Conservation (phyloP, 2,797 vertebrate genomes). For the Propithecus deckenii region DNA sequence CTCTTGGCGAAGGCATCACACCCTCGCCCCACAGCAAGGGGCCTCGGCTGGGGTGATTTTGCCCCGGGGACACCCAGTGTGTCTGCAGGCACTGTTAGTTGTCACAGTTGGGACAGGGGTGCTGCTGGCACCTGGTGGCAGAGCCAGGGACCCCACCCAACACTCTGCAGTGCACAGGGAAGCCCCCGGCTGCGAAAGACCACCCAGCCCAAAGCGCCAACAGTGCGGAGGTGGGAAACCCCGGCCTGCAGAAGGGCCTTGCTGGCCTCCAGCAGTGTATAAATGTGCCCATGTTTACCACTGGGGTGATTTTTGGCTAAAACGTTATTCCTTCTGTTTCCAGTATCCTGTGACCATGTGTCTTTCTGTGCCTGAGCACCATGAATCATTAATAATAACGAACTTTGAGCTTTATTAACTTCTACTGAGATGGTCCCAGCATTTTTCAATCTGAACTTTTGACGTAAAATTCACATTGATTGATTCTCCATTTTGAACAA, state of each 20-base stretch:
- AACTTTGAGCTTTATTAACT: not conserved
- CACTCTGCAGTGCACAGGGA: not conserved
- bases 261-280: fast-evolving
- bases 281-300: fast-evolving
- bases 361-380: no score
- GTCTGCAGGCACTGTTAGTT: not conserved
- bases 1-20: fast-evolving
- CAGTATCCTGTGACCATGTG: fast-evolving
- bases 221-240: not conserved
- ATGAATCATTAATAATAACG: not conserved
- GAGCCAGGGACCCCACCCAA: fast-evolving
- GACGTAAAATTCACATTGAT: not conserved
- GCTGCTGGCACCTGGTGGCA: not conserved
- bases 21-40: fast-evolving
- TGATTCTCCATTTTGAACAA: not conserved
- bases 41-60: fast-evolving
- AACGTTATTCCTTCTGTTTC: not conserved
- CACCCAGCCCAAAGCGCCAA: no score
- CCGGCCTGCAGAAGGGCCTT: fast-evolving
- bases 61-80: not conserved
- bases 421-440: not conserved
- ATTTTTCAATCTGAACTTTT: not conserved
- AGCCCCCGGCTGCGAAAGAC: fast-evolving
- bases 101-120: not conserved
- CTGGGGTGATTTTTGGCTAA: not conserved